Conservation (phyloP, 1,140 invertebrate species). For the Monochamus saltuarius region DNA sequence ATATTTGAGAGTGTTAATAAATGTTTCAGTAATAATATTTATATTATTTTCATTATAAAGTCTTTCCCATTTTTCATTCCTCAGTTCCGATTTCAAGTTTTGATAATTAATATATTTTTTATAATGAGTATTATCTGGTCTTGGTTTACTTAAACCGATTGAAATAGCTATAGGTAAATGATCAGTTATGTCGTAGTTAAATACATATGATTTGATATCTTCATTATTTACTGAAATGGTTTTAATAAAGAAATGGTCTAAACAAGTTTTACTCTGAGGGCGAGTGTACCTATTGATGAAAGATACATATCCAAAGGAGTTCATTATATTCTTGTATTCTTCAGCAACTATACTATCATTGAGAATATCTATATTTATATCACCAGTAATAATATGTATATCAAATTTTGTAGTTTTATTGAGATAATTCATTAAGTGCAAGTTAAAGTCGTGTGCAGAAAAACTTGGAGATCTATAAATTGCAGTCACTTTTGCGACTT, state of each 20-base stretch:
- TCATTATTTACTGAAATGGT: background rate
- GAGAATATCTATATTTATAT: conserved; percentile 11
- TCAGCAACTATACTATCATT: background rate
- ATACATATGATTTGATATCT: too few species aligned
- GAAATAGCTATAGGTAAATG: too few species aligned
- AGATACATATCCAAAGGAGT: background rate
- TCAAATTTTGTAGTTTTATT: conserved; percentile 5
- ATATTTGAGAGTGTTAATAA: too few species aligned
- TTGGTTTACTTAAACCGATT: too few species aligned
- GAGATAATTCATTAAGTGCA: background rate
- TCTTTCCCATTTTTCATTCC: too few species aligned
- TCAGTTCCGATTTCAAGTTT: too few species aligned
- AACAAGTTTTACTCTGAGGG: too few species aligned
- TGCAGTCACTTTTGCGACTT: background rate
- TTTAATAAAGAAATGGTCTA: background rate
- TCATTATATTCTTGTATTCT: conserved; percentile 1
- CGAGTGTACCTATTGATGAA: background rate
- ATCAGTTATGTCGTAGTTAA: too few species aligned
- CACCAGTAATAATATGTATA: conserved; percentile 1
- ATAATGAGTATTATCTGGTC: too few species aligned
- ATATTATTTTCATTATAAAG: too few species aligned
- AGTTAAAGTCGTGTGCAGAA: background rate
- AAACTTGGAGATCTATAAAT: conserved; percentile 1
- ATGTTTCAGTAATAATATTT: too few species aligned
- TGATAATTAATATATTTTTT: too few species aligned